Percentiles rank a stretch among this genome's conserved stretches.
Conservation (phyloP, 2,113 vertebrate genomes). For the Campylomormyrus tamandua region DNA sequence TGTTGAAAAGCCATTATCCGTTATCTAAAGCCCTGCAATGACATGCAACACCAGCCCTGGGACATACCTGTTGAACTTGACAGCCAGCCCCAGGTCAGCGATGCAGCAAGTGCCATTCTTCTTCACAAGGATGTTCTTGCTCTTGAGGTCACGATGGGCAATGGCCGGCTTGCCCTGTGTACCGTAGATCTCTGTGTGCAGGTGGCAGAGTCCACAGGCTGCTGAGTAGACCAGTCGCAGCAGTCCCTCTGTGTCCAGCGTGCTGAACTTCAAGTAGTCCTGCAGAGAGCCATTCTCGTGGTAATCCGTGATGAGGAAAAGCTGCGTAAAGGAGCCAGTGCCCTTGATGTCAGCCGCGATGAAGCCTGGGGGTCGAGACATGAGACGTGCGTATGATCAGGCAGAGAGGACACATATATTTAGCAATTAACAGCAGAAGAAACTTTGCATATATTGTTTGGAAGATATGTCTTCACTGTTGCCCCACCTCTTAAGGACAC, state of each 20-base stretch:
- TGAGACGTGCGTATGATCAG: no score
- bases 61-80: constrained; percentile 93
- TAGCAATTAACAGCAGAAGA: no score
- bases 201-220: constrained; percentile 90
- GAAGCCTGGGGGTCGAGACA: constrained; percentile 51
- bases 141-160: no score
- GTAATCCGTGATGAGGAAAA: constrained; percentile 94
- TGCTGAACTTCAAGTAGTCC: constrained; percentile 84
- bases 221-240: constrained; percentile 85
- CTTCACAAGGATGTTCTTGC: constrained; percentile 96
- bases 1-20: no score
- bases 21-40: no score
- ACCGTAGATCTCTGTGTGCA: constrained; percentile 95
- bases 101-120: constrained; percentile 96
- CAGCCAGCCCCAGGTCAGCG: constrained; percentile 90
- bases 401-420: no score
- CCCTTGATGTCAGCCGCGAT: no score
- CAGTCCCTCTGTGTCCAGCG: constrained; percentile 77
- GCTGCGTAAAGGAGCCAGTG: constrained; percentile 70
- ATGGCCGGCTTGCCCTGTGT: constrained; percentile 67
- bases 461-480: no score
- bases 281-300: constrained; percentile 90
- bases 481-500: no score
- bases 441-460: no score
- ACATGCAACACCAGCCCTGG: not conserved